These are phyloP conservation scores for Cydia splendana DNA, from an alignment of 1,140 invertebrate genomes.

Conservation along the genomic window DNA sequence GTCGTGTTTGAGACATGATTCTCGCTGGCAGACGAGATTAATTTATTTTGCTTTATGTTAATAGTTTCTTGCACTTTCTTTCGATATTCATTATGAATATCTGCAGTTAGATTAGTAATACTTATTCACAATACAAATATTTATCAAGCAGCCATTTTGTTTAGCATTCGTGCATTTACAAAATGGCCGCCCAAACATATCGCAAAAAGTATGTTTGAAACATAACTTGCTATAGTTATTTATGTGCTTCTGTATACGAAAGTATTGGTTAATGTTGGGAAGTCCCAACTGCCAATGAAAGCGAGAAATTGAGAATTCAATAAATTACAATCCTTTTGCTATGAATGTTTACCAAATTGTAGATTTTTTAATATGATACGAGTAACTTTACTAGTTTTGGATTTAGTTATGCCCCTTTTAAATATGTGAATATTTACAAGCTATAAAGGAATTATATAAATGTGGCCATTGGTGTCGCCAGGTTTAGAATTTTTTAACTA, in stretches of 20 bases:
- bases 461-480: not conserved
- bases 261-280: not conserved
- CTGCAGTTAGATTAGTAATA: constrained; percentile 7
- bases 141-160: not conserved
- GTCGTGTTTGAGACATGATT: not conserved
- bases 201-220: not conserved
- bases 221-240: not conserved
- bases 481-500: not conserved
- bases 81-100: constrained; percentile 11
- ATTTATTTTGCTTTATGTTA: constrained; percentile 31
- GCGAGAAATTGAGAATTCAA: constrained; percentile 4
- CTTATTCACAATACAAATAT: not conserved
- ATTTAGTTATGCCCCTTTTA: too few species aligned
- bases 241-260: not conserved
- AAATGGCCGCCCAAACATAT: not conserved
- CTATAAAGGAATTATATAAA: not conserved
- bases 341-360: not conserved
- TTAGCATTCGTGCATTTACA: not conserved
- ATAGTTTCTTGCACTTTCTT: not conserved
- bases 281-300: not conserved
- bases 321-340: not conserved
- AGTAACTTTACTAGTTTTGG: too few species aligned
- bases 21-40: constrained; percentile 15
- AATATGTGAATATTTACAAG: not conserved
- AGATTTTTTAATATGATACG: too few species aligned